A percentile compares a stretch with the other conserved stretches of the same genome.
Evolutionary conservation across 1,140 invertebrate species (phyloP).

Genomic region (Chrysomallon squamiferum): DNA sequence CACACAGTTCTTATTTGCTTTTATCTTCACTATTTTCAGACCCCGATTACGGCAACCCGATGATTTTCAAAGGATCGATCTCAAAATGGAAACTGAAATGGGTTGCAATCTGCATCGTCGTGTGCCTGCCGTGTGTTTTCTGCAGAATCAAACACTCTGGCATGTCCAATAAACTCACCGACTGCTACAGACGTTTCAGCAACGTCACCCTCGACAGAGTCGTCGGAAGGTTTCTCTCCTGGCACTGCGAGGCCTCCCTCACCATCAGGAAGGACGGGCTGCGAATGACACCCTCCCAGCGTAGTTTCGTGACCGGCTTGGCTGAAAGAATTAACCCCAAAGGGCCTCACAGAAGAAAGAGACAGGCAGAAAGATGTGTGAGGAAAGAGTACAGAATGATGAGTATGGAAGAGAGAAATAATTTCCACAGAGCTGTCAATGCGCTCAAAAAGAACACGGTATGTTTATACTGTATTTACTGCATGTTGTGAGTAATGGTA

Average conservation of each 20-base stretch:
- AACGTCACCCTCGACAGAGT: neutral
- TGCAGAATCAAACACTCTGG: too few relatives aligned
- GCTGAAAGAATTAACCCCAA: too few relatives aligned
- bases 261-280: too few relatives aligned
- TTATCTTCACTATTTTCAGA: neutral
- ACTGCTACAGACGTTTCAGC: neutral
- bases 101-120: neutral
- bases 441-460: constrained; percentile 59
- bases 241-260: neutral
- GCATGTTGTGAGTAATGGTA: neutral
- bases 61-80: too few relatives aligned
- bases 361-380: constrained; percentile 21
- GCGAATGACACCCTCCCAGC: neutral
- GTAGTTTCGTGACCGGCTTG: neutral
- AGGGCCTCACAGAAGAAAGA: constrained; percentile 4
- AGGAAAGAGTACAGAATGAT: constrained; percentile 62
- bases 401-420: constrained; percentile 50
- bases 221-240: neutral
- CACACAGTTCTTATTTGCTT: neutral
- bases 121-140: neutral
- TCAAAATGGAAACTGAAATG: too few relatives aligned
- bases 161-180: neutral
- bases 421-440: constrained; percentile 57
- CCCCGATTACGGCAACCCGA: neutral
- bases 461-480: constrained; percentile 26